Evolutionary conservation across 2,113 vertebrate genomes (phyloP).

Genomic region (Trichechus manatus): DNA sequence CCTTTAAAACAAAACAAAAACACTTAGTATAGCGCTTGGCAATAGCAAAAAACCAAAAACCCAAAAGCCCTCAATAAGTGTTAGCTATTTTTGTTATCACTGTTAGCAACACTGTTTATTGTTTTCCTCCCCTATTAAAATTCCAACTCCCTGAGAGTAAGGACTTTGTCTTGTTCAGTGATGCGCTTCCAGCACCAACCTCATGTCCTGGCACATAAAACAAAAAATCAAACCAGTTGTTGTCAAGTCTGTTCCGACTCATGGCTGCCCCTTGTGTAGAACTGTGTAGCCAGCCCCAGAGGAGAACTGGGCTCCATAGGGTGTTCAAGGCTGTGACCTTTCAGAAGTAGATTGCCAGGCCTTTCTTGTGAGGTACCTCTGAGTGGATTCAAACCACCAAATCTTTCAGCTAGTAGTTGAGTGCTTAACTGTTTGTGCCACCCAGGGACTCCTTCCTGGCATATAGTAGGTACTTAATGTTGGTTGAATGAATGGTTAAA

Average conservation of each 20-base stretch:
- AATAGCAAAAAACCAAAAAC: background rate
- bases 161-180: background rate
- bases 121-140: background rate
- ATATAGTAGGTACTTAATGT: background rate
- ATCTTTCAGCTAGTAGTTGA: background rate
- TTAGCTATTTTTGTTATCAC: background rate
- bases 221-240: background rate
- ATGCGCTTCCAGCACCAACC: background rate
- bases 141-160: background rate
- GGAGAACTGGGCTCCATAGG: background rate
- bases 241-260: background rate
- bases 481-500: background rate
- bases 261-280: background rate
- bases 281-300: no score
- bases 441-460: background rate
- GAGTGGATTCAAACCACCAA: background rate
- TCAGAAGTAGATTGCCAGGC: background rate
- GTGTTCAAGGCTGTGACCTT: background rate
- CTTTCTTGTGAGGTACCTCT: background rate
- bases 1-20: no score
- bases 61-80: background rate
- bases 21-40: no score
- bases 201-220: background rate
- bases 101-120: background rate
- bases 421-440: background rate